Conservation (phyloP, 2,888 invertebrate species). For the Perizoma flavofasciatum region DNA sequence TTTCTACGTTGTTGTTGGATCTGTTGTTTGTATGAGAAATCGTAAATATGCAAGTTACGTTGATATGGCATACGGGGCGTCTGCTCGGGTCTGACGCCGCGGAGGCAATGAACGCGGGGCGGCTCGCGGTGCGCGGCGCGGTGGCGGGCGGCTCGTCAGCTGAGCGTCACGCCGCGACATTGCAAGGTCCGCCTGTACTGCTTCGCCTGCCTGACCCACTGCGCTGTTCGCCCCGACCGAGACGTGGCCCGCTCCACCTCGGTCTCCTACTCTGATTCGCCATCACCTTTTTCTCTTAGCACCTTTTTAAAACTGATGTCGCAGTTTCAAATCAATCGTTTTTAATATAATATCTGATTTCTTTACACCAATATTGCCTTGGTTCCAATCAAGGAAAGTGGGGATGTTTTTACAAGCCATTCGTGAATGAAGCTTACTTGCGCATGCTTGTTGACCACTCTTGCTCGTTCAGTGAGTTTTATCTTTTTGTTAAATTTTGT, state of each 20-base stretch:
- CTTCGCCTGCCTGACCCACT: constrained; percentile 79
- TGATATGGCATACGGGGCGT: constrained; percentile 61
- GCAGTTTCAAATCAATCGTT: neutral
- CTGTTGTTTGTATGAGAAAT: constrained; percentile 32
- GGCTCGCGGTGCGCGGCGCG: constrained; percentile 63
- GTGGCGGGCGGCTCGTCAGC: constrained; percentile 77
- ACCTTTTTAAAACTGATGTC: constrained; percentile 5
- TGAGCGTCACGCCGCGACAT: constrained; percentile 85
- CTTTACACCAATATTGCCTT: neutral
- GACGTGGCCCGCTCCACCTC: constrained; percentile 35
- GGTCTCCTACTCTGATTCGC: constrained; percentile 25
- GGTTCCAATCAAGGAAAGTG: too few species aligned
- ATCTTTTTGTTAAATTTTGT: constrained; percentile 25
- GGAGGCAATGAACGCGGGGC: constrained; percentile 88
- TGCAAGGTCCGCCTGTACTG: constrained; percentile 83
- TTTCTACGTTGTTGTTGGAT: constrained; percentile 26
- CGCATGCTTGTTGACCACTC: constrained; percentile 16
- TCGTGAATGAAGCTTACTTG: too few species aligned
- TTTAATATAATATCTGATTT: neutral
- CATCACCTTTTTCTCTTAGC: constrained; percentile 17
- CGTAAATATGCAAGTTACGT: constrained; percentile 47
- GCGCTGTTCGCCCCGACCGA: constrained; percentile 51
- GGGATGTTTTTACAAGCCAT: too few species aligned
- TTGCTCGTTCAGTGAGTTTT: constrained; percentile 45
- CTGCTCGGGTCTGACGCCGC: constrained; percentile 83